Base-by-base conservation (phyloP, 2,888 invertebrate genomes). In the Conops quadrifasciatus region DNA sequence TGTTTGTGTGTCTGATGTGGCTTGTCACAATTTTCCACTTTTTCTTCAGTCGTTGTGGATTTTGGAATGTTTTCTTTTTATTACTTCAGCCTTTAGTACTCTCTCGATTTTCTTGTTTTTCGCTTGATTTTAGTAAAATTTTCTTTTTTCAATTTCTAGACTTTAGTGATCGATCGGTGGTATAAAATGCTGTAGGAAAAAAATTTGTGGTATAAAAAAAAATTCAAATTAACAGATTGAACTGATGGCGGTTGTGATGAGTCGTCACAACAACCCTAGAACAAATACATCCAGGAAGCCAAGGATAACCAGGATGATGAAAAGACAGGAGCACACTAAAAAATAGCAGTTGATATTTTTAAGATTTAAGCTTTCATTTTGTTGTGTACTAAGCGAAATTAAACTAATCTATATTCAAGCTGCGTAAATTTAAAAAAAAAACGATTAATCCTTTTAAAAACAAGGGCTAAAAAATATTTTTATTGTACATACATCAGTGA, bases 51-150 rank as follows among this genome's bases (percentile, higher is more conserved):
- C 53, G 53, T 58, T 51, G 51, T 58, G 21, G 26, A 51, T 68
- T 51, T 62, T 51, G 60, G 62, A 67, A 68, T 68, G 51, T 68
- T 60, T 49, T 30, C n/a, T 24, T 28, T 24, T 49, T 64, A 49
- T 67, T 62, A 28, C 59, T 68, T 60, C 68, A 68, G 60, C 49
- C 62, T 68, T 28, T 16, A 19, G 36, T 62, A n/a, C 19, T 21
- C 36, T 53, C 36, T 53, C 19, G 26, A n/a, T 65, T 60, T 19
- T 30, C 7, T 24, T 19, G 7, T 62, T 43, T 30, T 13, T 53
- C 36, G 15, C 64, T 64, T 24, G n/a, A 21, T 67, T 67, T 67
- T 58, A 28, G 15, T 26, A 7, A n/a, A 49, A 49, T 49, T 19
- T 49, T 49, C 19, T 45, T 2, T 3, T 11, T 5, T 49, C 19